These are phyloP conservation scores for Urosaurus nigricauda DNA, from an alignment of 2,797 vertebrate genomes.

Conservation along the genomic window DNA sequence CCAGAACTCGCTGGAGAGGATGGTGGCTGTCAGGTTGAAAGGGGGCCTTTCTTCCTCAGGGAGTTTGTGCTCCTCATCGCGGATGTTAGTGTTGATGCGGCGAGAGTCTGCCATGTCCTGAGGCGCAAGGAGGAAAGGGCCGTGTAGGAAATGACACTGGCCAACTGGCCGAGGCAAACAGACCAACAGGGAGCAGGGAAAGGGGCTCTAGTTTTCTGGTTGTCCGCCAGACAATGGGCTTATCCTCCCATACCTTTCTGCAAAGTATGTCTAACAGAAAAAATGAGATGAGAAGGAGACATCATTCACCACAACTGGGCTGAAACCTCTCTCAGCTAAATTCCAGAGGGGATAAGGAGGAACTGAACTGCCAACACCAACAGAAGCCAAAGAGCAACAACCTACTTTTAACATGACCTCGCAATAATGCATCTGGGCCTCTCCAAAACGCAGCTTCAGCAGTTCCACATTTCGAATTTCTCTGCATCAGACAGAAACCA, in stretches of 20 bases:
- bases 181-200: background rate
- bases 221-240: too few relatives aligned
- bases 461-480: constrained; percentile 98
- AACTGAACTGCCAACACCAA: too few relatives aligned
- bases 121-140: background rate
- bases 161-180: background rate
- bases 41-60: constrained; percentile 86
- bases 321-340: background rate
- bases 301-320: too few relatives aligned
- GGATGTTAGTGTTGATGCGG: constrained; percentile 94
- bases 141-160: accelerated
- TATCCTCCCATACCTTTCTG: background rate
- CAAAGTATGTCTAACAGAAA: background rate
- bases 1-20: constrained; percentile 98
- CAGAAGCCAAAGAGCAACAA: background rate
- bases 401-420: constrained; percentile 98
- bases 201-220: accelerated
- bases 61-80: constrained; percentile 91
- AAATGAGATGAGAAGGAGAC: too few relatives aligned
- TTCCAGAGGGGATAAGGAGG: background rate
- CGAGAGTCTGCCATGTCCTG: constrained; percentile 98
- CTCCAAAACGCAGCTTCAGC: constrained; percentile 95
- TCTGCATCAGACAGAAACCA: constrained; percentile 74
- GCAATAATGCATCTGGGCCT: constrained; percentile 97
- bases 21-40: constrained; percentile 89